Evolutionary conservation across 2,888 invertebrate species (phyloP).

Genomic region (Lapara coniferarum): DNA sequence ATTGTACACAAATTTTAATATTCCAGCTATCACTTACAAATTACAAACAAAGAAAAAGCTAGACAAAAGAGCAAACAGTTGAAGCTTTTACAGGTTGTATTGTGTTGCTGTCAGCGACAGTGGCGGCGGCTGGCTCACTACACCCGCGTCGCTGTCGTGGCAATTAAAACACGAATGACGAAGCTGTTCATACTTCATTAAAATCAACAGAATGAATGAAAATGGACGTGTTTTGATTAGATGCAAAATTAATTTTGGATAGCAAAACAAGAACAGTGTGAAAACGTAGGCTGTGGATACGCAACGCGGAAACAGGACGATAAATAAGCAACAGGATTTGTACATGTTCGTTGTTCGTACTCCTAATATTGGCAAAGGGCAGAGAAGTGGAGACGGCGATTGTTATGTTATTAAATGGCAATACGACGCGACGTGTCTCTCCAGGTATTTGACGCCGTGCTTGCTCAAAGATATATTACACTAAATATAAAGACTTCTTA

Average conservation of each 20-base stretch:
- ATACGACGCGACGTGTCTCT: too few relatives aligned
- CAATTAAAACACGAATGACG: neutral
- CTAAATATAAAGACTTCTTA: too few relatives aligned
- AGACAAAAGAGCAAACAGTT: neutral
- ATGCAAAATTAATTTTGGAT: neutral
- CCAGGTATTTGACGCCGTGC: too few relatives aligned
- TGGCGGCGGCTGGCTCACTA: neutral
- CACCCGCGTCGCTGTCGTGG: neutral
- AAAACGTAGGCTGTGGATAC: too few relatives aligned
- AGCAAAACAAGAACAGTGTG: neutral
- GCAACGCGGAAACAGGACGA: neutral
- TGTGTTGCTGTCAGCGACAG: conserved; percentile 3
- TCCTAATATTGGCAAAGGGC: too few relatives aligned
- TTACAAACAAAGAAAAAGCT: neutral
- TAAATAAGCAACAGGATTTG: neutral
- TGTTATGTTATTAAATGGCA: too few relatives aligned
- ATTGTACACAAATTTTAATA: too few relatives aligned
- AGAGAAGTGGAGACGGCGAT: too few relatives aligned
- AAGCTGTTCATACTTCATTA: neutral
- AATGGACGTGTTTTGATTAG: neutral
- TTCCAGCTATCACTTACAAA: too few relatives aligned
- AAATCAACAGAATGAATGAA: neutral
- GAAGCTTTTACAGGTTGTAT: neutral
- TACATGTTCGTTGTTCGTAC: neutral
- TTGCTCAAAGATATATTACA: too few relatives aligned